phyloP scores from a whole-genome alignment of 30 jellyfish, hydroid and myxozoan species.

The Chrysaora quinquecirrha region DNA sequence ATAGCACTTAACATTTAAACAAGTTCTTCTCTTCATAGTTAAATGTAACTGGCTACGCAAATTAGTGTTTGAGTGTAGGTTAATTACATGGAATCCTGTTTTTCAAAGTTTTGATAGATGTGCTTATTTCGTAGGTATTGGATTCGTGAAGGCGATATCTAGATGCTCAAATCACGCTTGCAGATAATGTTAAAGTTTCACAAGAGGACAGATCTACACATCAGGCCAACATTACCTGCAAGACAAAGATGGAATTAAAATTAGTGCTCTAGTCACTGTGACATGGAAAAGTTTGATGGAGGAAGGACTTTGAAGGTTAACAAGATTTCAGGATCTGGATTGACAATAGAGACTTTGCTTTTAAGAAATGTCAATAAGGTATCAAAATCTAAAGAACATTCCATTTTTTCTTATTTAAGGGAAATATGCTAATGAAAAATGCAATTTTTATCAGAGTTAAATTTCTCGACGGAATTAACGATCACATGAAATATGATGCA shows the following conservation, averaged over 20 bases:
- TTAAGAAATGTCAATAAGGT: slow-evolving; percentile 34
- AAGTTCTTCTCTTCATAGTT: too few relatives aligned
- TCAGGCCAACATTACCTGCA: slow-evolving; percentile 46
- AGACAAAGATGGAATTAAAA: slow-evolving; percentile 3
- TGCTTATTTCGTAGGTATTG: slow-evolving; percentile 57
- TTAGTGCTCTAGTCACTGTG: slow-evolving; percentile 59
- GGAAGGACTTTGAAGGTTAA: slow-evolving; percentile 77
- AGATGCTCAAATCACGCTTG: slow-evolving; percentile 55
- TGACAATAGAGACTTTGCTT: slow-evolving; percentile 48
- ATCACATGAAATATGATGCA: too few relatives aligned
- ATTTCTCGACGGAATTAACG: too few relatives aligned
- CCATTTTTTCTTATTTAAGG: slow-evolving; percentile 35
- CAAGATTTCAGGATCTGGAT: slow-evolving; percentile 58
- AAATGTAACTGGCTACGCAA: too few relatives aligned
- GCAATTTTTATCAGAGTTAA: too few relatives aligned
- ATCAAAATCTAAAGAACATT: slow-evolving; percentile 45
- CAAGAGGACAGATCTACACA: background rate
- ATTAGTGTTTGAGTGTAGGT: too few relatives aligned
- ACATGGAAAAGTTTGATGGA: slow-evolving; percentile 75
- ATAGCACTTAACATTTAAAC: too few relatives aligned
- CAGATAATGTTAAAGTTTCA: slow-evolving; percentile 16
- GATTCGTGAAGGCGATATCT: slow-evolving; percentile 74
- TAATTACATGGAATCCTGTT: too few relatives aligned
- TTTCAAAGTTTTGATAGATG: too few relatives aligned
- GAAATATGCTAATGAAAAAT: too few relatives aligned